These are phyloP conservation scores for Euzetes globulus DNA, from an alignment of 2,888 invertebrate species.

Conservation along the genomic window DNA sequence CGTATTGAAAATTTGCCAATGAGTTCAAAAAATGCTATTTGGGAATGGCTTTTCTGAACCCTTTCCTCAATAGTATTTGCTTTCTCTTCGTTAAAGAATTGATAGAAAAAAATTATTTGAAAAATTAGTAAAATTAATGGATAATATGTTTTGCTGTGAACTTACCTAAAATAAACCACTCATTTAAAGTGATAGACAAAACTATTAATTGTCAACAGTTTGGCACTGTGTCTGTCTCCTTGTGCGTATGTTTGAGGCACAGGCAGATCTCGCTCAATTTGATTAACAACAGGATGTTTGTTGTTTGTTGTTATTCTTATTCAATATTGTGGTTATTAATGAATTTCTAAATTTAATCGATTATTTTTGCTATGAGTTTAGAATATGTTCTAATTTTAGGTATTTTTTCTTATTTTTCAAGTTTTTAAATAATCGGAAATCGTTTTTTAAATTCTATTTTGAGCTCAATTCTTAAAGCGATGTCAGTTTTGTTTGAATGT, in stretches of 20 bases:
- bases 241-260: too few relatives aligned
- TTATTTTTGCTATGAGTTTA: neutral
- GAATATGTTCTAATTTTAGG: neutral
- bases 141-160: too few relatives aligned
- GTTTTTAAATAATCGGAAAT: too few relatives aligned
- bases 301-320: neutral
- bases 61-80: neutral
- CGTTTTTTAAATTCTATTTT: too few relatives aligned
- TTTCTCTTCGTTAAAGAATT: neutral
- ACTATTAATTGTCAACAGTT: too few relatives aligned
- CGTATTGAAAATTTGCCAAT: slow-evolving; percentile 27
- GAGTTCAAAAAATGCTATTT: neutral
- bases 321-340: neutral
- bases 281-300: neutral
- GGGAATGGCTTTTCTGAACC: neutral
- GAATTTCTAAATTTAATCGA: neutral
- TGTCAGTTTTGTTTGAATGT: too few relatives aligned
- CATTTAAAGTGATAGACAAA: too few relatives aligned
- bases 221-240: neutral
- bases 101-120: neutral
- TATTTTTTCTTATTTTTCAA: too few relatives aligned
- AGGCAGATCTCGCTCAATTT: neutral
- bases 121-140: neutral
- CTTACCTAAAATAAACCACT: too few relatives aligned
- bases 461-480: too few relatives aligned